A percentile compares a stretch with the other conserved stretches of the same genome.
Evolutionary conservation across 2,113 vertebrate species (phyloP).

Genomic region (Nymphicus hollandicus): DNA sequence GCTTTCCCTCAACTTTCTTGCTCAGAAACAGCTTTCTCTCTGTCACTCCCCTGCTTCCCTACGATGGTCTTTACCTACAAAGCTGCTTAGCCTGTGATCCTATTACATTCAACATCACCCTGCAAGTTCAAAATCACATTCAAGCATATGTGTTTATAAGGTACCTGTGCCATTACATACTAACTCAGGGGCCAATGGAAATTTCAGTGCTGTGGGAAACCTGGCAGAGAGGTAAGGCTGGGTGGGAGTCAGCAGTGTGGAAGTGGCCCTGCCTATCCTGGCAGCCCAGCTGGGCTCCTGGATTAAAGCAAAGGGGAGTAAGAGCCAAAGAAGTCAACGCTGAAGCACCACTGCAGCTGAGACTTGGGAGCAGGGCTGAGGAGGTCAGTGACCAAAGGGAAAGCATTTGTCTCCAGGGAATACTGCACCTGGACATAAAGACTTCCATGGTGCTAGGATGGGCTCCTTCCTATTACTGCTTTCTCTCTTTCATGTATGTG

Average conservation of each 20-base stretch:
- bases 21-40: background rate
- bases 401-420: background rate
- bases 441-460: background rate
- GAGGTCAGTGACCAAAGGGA: background rate
- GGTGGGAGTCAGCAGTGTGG: background rate
- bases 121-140: background rate
- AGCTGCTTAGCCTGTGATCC: background rate
- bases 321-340: background rate
- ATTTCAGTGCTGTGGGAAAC: background rate
- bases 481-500: background rate
- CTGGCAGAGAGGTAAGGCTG: background rate
- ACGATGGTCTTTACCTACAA: background rate
- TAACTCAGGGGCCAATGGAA: background rate
- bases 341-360: background rate
- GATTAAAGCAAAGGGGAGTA: background rate
- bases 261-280: background rate
- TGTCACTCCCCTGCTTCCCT: background rate
- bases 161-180: background rate
- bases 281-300: background rate
- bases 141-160: background rate
- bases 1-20: background rate
- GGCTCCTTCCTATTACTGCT: background rate
- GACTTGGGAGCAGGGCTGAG: background rate
- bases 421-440: background rate
- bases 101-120: accelerated